phyloP scores from a whole-genome alignment of 2,113 vertebrate species.

The Isurus oxyrinchus region DNA sequence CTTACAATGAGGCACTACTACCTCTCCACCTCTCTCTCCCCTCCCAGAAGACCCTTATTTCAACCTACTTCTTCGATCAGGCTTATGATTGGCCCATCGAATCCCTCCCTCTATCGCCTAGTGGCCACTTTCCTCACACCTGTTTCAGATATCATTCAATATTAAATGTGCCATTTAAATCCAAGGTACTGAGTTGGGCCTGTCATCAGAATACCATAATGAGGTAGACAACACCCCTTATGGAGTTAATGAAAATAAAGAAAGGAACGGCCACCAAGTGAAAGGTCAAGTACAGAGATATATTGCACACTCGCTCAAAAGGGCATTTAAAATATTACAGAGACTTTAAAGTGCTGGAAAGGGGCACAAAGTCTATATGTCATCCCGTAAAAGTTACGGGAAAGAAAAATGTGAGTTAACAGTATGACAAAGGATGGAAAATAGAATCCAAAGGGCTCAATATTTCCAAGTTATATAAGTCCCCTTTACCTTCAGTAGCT shows the following conservation, averaged over 20 bases:
- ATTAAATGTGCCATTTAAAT: neutral
- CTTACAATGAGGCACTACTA: neutral
- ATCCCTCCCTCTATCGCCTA: neutral
- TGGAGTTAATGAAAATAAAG: neutral
- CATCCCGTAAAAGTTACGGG: neutral
- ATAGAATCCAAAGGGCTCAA: neutral
- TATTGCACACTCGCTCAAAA: neutral
- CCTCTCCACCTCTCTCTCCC: neutral
- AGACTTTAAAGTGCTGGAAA: neutral
- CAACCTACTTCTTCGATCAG: neutral
- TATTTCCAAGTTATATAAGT: neutral
- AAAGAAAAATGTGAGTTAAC: neutral
- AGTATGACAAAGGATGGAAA: neutral
- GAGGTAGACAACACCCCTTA: neutral
- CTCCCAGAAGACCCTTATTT: neutral
- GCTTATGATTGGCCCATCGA: neutral
- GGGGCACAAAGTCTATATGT: neutral
- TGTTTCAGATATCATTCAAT: neutral
- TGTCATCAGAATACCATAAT: neutral
- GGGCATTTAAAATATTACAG: neutral
- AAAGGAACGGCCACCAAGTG: neutral
- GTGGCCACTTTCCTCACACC: neutral
- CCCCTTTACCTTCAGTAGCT: conserved; percentile 74
- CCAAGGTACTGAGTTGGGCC: neutral
- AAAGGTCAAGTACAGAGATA: neutral